Conservation (phyloP, 92 coral and sea anemone genomes). For the Actinostola sp. region DNA sequence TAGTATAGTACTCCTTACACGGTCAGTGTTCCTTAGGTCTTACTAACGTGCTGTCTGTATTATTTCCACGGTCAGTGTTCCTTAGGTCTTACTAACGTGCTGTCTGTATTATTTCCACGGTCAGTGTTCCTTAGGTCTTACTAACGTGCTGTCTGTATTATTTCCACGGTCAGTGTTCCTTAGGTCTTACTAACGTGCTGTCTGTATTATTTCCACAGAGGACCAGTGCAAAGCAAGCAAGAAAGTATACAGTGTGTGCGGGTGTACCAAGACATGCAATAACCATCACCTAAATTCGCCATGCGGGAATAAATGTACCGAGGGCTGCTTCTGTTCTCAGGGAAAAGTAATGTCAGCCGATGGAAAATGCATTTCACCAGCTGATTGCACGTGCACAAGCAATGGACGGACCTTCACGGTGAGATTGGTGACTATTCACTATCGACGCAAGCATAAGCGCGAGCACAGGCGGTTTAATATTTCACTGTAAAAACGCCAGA, state of each 20-base stretch:
- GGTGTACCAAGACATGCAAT: conserved; percentile 55
- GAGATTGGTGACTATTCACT: neutral
- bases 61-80: no score
- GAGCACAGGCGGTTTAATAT: no score
- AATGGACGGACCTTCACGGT: conserved; percentile 55
- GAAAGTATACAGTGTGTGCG: conserved; percentile 29
- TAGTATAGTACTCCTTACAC: no score
- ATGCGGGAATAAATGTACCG: conserved; percentile 20
- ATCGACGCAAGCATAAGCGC: neutral
- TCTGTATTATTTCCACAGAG: conserved; percentile 35
- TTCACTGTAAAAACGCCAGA: no score
- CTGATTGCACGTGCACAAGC: conserved; percentile 40
- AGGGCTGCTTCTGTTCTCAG: conserved; percentile 77
- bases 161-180: no score
- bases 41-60: no score
- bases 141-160: no score
- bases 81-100: no score
- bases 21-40: no score
- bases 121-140: no score
- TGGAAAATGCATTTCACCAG: conserved; percentile 52
- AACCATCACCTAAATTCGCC: conserved; percentile 22
- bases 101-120: no score
- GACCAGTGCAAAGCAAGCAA: conserved; percentile 60
- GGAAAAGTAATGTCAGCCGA: conserved; percentile 31
- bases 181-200: neutral